These are phyloP conservation scores for Nesoenas mayeri DNA, from an alignment of 2,113 vertebrate species.

Conservation along the genomic window DNA sequence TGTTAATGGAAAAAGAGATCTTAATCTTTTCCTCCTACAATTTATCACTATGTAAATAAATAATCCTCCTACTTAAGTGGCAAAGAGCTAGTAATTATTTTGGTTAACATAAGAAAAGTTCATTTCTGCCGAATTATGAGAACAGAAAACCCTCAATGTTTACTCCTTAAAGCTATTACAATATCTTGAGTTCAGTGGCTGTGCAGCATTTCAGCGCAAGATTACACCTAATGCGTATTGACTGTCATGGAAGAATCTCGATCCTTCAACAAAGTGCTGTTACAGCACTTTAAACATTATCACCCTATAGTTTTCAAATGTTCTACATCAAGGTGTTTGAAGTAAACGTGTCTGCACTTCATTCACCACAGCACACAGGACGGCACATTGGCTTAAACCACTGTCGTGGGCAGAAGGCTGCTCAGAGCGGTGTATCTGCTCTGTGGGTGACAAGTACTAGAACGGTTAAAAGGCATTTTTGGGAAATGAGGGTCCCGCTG, in stretches of 20 bases:
- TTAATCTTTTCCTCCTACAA: slow-evolving; percentile 17
- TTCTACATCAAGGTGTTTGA: neutral
- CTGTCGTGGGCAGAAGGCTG: neutral
- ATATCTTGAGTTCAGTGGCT: neutral
- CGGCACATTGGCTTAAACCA: neutral
- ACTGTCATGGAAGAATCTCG: neutral
- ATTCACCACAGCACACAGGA: neutral
- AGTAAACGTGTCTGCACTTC: neutral
- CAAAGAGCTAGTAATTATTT: neutral
- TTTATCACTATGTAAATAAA: slow-evolving; percentile 30
- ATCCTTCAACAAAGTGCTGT: neutral
- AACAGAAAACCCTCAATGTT: neutral
- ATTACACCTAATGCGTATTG: neutral
- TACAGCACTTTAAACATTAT: neutral
- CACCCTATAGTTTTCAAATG: neutral
- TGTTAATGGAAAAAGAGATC: slow-evolving; percentile 20
- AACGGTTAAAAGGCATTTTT: neutral
- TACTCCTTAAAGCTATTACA: neutral
- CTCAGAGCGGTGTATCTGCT: neutral
- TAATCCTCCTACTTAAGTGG: neutral
- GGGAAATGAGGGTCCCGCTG: neutral
- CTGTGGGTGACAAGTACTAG: neutral
- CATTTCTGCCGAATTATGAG: neutral
- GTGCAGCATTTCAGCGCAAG: neutral
- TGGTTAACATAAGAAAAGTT: neutral